A percentile compares a stretch with the other conserved stretches of the same genome.
phyloP scores from a whole-genome alignment of 2,797 vertebrate species.

The Basileuterus tristriatus region DNA sequence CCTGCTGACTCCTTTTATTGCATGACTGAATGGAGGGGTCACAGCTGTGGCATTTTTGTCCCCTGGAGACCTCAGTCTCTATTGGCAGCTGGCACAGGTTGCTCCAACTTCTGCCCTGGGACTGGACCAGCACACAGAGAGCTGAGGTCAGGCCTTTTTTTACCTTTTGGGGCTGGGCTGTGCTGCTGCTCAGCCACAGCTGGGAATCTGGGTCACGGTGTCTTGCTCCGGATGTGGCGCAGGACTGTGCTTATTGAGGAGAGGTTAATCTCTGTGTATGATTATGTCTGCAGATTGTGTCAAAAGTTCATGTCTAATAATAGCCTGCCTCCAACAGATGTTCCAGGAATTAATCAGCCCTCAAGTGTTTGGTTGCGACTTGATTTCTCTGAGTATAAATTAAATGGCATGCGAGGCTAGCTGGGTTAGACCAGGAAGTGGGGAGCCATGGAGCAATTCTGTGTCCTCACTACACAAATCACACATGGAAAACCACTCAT shows the following conservation, averaged over 20 bases:
- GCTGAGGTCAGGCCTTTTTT: background rate
- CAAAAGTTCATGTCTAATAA: slow-evolving; percentile 60
- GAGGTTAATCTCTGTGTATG: slow-evolving; percentile 54
- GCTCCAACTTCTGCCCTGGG: background rate
- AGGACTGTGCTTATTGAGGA: background rate
- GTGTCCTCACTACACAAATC: background rate
- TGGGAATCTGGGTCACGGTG: slow-evolving; percentile 23
- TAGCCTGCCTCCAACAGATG: slow-evolving; percentile 58
- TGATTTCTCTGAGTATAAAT: slow-evolving; percentile 45
- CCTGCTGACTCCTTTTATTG: background rate
- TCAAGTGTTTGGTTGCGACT: slow-evolving; percentile 22
- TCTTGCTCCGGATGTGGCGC: background rate
- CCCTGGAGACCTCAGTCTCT: background rate
- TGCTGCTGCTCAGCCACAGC: background rate
- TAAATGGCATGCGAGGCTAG: background rate
- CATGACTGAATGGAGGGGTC: background rate
- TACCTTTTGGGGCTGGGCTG: background rate
- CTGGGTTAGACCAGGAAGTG: background rate
- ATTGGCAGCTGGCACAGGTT: background rate
- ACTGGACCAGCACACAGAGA: background rate
- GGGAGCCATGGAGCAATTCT: background rate
- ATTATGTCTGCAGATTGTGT: slow-evolving; percentile 63
- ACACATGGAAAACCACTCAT: background rate
- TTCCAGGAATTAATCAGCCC: slow-evolving; percentile 64
- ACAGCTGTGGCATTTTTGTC: accelerated